Percentiles rank a stretch among this genome's conserved stretches.
Conservation (phyloP, 2,113 vertebrate species). For the Aplodontia rufa region DNA sequence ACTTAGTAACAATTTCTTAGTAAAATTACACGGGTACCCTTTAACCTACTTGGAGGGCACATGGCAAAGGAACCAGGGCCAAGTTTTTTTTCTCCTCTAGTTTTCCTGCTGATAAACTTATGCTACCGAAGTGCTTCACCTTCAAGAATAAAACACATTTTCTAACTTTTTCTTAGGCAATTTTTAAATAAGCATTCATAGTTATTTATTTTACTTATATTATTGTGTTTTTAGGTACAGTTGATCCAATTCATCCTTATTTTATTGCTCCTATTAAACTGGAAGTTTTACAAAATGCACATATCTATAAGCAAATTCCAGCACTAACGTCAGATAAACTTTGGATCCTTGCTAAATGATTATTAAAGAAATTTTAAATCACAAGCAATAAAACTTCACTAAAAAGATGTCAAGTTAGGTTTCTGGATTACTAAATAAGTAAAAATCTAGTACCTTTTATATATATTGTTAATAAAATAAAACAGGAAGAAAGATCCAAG, state of each 20-base stretch:
- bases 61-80: conserved; percentile 37
- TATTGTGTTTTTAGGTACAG: background rate
- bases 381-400: background rate
- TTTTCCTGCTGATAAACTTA: conserved; percentile 64
- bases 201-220: conserved; percentile 44
- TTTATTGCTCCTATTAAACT: conserved; percentile 5
- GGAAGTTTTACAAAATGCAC: background rate
- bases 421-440: no score
- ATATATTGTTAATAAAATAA: no score
- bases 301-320: conserved; percentile 25
- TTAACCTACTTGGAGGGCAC: conserved; percentile 67
- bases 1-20: conserved; percentile 45
- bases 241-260: background rate
- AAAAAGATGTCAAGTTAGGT: conserved; percentile 6
- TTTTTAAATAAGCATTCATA: background rate
- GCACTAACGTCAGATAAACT: conserved; percentile 24
- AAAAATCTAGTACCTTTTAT: no score
- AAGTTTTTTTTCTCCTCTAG: conserved; percentile 26
- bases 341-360: background rate
- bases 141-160: conserved; percentile 49
- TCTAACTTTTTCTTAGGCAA: conserved; percentile 24
- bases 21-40: conserved; percentile 52
- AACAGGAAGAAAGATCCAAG: no score
- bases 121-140: conserved; percentile 31
- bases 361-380: conserved; percentile 43